Evolutionary conservation across 23 tunicate genomes (phyloP), one percentile per base, ranked within the genome.

Genomic region (Trididemnum clinides): DNA sequence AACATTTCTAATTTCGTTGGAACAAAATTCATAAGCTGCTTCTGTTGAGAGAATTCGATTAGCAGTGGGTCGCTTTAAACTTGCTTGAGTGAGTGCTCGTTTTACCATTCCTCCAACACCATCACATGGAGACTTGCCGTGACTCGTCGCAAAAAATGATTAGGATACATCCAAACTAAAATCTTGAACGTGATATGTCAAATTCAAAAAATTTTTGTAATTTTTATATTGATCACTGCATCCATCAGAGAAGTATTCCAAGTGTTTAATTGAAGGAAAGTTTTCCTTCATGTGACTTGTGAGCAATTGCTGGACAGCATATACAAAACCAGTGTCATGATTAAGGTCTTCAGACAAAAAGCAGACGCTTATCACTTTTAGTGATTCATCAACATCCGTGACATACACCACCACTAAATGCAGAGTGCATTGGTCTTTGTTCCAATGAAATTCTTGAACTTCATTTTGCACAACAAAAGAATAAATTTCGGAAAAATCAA

Each of bases 141-240:
- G 89, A 33, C 89, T 85, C 5, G 82, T 70, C 50, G 89, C 89
- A 77, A 85, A 85, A 78, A 73, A 73, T 19, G 80, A 73, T 28
- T 57, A 73, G 3, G 57, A 15, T 3, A 57, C 80, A 7, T 37
- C 28, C n/a, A 73, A 36, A 39, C 22, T 37, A 39, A 73, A 73
- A 38, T 73, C 80, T 19, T 73, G 80, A 4, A 7, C 6, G 28
- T 73, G 80, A 37, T 73, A 22, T 73, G 80, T 73, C 31, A 73
- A 73, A 39, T 73, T 73, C 10, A 73, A 39, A 37, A 73, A 73
- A 73, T 36, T 73, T 39, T 73, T 73, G 57, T 6, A 73, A 37
- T 73, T 73, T 28, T 73, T 73, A 57, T 73, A 73, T 29, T 73
- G 80, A 5, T 28, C 80, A 39, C 28, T 73, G 33, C 80, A 73